A percentile compares a stretch with the other conserved stretches of the same genome.
phyloP scores from a whole-genome alignment of 2,888 invertebrate genomes.

The Scotopteryx bipunctaria region DNA sequence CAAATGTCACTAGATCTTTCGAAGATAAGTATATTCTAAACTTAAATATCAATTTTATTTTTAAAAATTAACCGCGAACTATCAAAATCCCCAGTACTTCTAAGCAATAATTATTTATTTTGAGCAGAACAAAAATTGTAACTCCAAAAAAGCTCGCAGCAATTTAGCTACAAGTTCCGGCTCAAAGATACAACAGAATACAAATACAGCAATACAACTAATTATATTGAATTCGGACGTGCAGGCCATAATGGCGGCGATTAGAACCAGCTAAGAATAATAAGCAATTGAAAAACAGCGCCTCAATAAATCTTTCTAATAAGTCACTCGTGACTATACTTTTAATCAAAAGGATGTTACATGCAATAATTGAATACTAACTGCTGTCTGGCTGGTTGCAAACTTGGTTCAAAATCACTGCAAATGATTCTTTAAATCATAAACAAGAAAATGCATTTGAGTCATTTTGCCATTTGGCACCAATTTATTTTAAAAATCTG shows the following conservation, averaged over 20 bases:
- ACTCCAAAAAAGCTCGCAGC: neutral
- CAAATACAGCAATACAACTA: constrained; percentile 15
- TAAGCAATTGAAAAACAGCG: constrained; percentile 25
- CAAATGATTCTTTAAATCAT: no score
- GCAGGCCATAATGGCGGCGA: constrained; percentile 15
- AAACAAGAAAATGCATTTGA: no score
- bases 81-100: no score
- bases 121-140: no score
- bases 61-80: no score
- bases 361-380: constrained; percentile 20
- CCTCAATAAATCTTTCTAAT: constrained; percentile 32
- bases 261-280: constrained; percentile 22
- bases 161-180: constrained; percentile 6
- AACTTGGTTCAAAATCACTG: constrained; percentile 2
- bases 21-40: no score
- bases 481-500: no score
- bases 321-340: constrained; percentile 27
- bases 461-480: no score
- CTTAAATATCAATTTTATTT: no score
- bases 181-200: constrained; percentile 7
- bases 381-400: neutral
- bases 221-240: constrained; percentile 23
- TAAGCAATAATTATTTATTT: no score
- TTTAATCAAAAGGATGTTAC: constrained; percentile 18
- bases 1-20: no score